phyloP scores from a whole-genome alignment of 2,888 invertebrate species.

The Stenchaetothrips biformis region DNA sequence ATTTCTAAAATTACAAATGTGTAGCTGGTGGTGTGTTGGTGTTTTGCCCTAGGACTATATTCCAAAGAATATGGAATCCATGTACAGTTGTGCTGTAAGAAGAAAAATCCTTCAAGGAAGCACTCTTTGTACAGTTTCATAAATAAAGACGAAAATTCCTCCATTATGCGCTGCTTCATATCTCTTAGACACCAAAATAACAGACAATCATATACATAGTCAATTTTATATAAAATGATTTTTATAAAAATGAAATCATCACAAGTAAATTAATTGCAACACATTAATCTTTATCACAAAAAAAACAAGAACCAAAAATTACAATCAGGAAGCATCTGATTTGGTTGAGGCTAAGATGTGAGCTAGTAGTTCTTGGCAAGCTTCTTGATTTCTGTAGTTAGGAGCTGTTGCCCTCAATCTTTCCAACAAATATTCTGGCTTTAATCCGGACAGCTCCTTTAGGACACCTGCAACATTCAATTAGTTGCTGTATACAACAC shows the following conservation, averaged over 20 bases:
- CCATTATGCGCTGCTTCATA: not conserved
- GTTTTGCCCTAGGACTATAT: not conserved
- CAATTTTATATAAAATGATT: not conserved
- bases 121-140: conserved; percentile 15
- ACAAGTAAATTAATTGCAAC: not conserved
- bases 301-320: not conserved
- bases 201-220: not conserved
- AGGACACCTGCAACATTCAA: conserved; percentile 32
- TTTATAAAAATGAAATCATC: not conserved
- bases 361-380: not conserved
- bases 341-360: not conserved
- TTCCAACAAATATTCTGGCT: conserved; percentile 28
- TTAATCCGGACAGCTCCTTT: conserved; percentile 29
- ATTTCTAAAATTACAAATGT: not conserved
- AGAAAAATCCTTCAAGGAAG: not conserved
- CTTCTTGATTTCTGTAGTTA: not conserved
- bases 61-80: not conserved
- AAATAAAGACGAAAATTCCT: not conserved
- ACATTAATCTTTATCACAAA: not conserved
- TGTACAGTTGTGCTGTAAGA: not conserved
- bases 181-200: not conserved
- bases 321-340: not conserved
- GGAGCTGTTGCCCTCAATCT: not conserved
- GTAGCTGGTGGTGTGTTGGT: not conserved
- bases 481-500: not conserved